Conservation (phyloP, 2,113 vertebrate genomes). For the Sus scrofa region DNA sequence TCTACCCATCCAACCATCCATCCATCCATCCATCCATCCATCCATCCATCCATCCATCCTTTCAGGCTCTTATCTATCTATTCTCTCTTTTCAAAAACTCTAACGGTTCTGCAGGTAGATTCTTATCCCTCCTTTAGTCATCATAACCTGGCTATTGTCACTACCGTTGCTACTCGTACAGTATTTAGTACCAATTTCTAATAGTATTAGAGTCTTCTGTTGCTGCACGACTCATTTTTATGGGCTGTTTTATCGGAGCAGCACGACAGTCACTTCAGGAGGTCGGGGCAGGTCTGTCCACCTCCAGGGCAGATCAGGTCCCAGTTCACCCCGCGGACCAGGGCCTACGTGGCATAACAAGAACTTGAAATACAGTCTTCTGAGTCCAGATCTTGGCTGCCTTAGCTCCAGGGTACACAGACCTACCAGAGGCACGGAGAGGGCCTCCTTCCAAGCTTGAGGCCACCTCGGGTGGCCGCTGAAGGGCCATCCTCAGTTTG, state of each 20-base stretch:
- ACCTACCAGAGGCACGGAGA: background rate
- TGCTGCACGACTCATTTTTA: background rate
- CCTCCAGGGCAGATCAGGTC: background rate
- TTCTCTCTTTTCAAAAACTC: background rate
- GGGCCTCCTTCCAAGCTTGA: background rate
- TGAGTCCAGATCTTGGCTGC: background rate
- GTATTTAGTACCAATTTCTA: background rate
- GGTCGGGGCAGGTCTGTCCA: background rate
- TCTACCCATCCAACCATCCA: background rate
- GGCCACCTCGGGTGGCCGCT: background rate
- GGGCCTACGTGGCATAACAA: background rate
- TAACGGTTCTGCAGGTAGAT: background rate
- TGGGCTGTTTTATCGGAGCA: background rate
- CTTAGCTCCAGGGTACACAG: background rate
- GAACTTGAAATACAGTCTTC: background rate
- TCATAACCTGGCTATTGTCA: too few species aligned
- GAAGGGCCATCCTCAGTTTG: background rate
- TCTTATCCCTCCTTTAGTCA: background rate
- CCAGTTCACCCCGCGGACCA: background rate
- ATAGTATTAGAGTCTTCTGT: background rate
- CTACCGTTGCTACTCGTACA: too few species aligned
- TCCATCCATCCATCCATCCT: too few species aligned
- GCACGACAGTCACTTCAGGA: background rate
- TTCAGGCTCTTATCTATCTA: too few species aligned
- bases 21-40: too few species aligned